Evolutionary conservation across 2,113 vertebrate species (phyloP), one percentile per base, ranked within the genome.

Genomic region (Penelope pileata): DNA sequence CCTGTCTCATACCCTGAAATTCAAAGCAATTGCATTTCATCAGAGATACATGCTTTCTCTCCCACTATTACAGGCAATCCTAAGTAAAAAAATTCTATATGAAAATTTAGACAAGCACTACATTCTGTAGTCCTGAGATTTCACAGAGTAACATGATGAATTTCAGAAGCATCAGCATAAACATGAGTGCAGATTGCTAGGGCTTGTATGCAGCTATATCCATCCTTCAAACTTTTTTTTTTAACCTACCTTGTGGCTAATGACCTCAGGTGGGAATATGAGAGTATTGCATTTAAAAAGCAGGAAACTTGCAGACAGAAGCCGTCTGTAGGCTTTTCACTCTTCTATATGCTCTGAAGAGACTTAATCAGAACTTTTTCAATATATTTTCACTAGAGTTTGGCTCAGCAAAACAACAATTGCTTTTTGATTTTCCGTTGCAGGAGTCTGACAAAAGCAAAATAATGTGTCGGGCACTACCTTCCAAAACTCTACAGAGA

Each of bases 211-310:
- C 96, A 97, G 93, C 91, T 97, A 96, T 89, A 97, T 91, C 84
- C 87, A 94, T 95, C 23, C 73, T 87, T 95, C 96, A 96, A 93
- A 96, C 67, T 92, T 97, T 97, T 91, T 97, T 91, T 95, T 97
- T 97, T 94, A 98, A 97, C 98, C 98, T 97, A 73, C 90, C 95
- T 96, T 51, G 96, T 92, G 91, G 96, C 97, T 98, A 98, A 98
- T 97, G 97, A 97, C 98, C 98, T 97, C 98, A 97, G 97, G 96
- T 97, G 97, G 98, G 97, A 97, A 97, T 97, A 96, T 50, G 73
- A 88, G 91, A 92, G 94, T 72, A 45, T 86, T 75, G 83, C 81
- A 74, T 96, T 97, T 93, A 70, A 88, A 96, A 97, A 92, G 45
- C 58, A 54, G 73, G 75, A 63, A 85, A 86, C 51, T 93, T 83